Base-by-base conservation (phyloP, 2,888 invertebrate genomes). In the Cheilosia soror region DNA sequence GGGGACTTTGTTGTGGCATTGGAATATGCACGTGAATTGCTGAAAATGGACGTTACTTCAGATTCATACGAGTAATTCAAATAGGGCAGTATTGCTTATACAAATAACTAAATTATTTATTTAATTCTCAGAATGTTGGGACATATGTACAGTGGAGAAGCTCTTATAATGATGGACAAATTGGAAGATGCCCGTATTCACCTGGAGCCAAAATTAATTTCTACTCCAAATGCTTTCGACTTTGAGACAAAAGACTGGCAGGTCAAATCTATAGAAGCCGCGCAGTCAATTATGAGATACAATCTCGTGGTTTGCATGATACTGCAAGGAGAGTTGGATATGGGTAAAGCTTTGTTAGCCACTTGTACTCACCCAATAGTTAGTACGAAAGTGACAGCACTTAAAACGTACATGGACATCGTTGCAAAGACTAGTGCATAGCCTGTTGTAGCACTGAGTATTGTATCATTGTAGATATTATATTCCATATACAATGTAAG, bases 141-240 rank as follows among this genome's bases (percentile, higher is more conserved):
- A 0, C 96, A 97, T 91, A 94, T 98, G 89, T 98, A 98, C 91
- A 96, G 96, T 65, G 97, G 97, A 0, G 98, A 98, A 93, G 96
- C 97, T 31, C 93, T 97, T 11, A 95, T 98, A 68, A 94, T 96
- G 88, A 93, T 97, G 90, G 97, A 98, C 90, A 95, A 95, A 92
- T 95, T 97, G 87, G 93, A 95, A 0, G 97, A 98, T 91, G 98
- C 98, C 1, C 94, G 97, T 11, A 95, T 96, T 76, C 96, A 97
- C 92, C 93, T 98, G 63, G 96, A 97, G 89, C 96, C 96, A 1
- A 95, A 96, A 63, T 94, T 95, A 91, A 94, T 96, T 33, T 93
- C 93, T 72, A 93, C 95, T 88, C 90, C 95, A 1, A 92, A 92
- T 86, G 93, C 93, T 5, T 92, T 93, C 76, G 92, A 92, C 87